Percentiles rank a stretch among this genome's conserved stretches.
Evolutionary conservation across 1,140 invertebrate species (phyloP).

Genomic region (Zaprionus camerounensis): DNA sequence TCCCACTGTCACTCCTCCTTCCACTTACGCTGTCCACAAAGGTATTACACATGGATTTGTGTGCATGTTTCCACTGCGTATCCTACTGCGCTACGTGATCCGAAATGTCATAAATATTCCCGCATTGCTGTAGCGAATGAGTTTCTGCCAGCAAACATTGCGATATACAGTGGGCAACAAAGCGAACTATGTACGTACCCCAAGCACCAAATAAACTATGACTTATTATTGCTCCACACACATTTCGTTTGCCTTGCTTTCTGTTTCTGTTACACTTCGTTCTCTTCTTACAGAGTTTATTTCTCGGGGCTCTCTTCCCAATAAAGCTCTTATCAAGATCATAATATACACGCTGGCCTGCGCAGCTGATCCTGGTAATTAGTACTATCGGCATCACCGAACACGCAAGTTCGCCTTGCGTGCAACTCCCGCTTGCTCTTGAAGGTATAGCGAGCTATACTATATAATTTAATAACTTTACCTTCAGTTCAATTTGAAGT

Average conservation of each 20-base stretch:
- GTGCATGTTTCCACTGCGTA: constrained; percentile 13
- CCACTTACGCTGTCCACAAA: constrained; percentile 13
- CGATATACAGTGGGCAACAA: constrained; percentile 15
- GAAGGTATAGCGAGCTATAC: neutral
- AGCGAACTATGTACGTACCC: neutral
- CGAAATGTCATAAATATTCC: constrained; percentile 59
- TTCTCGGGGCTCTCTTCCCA: no score
- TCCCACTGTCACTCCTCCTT: neutral
- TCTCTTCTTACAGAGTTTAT: neutral
- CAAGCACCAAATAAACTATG: neutral
- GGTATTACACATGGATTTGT: constrained; percentile 45
- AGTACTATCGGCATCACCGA: neutral
- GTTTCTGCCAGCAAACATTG: constrained; percentile 30
- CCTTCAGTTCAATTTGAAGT: neutral
- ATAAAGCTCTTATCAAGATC: constrained; percentile 7
- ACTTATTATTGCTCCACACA: neutral
- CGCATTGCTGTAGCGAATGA: neutral
- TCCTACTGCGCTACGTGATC: constrained; percentile 38
- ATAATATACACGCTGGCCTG: neutral
- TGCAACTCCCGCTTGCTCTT: neutral
- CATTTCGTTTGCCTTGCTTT: neutral
- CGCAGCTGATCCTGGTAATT: neutral
- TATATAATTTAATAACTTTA: neutral
- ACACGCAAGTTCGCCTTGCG: neutral
- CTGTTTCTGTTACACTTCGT: neutral